A percentile compares a stretch with the other conserved stretches of the same genome.
These are phyloP conservation scores for Euura saliciscinereae DNA, from an alignment of 1,140 invertebrate genomes.

Conservation along the genomic window DNA sequence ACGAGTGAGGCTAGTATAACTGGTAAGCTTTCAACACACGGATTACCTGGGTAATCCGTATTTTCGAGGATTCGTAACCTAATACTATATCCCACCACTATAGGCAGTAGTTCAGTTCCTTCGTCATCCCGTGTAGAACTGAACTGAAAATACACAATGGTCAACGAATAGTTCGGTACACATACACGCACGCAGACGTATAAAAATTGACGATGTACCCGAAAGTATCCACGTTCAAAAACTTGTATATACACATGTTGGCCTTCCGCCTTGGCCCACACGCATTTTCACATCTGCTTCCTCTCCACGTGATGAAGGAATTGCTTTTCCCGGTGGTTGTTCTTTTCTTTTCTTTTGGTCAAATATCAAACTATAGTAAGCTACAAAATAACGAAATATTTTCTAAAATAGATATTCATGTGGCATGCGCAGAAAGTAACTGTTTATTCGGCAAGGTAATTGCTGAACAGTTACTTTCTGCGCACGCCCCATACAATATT, in stretches of 20 bases:
- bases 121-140: not conserved
- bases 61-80: not conserved
- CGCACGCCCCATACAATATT: no score
- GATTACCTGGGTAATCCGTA: slow-evolving; percentile 3
- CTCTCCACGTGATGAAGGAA: not conserved
- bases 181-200: no score
- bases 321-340: not conserved
- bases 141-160: no score
- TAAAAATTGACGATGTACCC: not conserved
- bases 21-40: slow-evolving; percentile 4
- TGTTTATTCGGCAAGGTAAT: no score
- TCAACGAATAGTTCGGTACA: no score
- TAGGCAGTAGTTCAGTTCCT: not conserved
- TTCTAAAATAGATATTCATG: no score
- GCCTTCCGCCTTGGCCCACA: not conserved
- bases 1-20: not conserved
- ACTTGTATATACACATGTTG: not conserved
- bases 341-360: no score
- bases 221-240: not conserved
- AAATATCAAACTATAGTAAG: no score
- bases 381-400: no score
- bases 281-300: slow-evolving; percentile 3
- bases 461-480: no score
- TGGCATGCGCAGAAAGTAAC: no score
- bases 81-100: not conserved